Conservation (phyloP, 2,888 invertebrate genomes). For the Synergus japonicus region DNA sequence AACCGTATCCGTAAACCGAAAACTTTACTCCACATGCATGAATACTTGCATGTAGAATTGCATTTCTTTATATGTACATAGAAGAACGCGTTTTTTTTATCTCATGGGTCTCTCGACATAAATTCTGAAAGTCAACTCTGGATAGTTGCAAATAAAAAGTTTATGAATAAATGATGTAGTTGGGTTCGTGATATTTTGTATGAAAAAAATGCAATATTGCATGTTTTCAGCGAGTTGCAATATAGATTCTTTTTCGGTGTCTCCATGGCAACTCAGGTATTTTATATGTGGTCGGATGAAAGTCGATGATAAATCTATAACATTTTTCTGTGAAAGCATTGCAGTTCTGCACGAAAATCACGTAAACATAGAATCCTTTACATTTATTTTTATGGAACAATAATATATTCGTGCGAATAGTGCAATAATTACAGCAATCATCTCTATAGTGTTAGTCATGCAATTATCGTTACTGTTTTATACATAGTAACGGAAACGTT, state of each 20-base stretch:
- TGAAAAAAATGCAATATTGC: not conserved
- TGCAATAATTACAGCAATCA: not conserved
- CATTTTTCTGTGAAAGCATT: too few species aligned
- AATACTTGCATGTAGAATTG: not conserved
- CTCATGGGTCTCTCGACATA: too few species aligned
- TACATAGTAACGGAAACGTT: conserved; percentile 12
- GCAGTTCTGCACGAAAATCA: too few species aligned
- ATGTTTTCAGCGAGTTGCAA: not conserved
- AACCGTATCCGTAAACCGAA: not conserved
- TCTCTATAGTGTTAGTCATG: conserved; percentile 1
- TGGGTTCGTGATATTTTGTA: not conserved
- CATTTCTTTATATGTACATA: not conserved
- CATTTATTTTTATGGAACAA: not conserved
- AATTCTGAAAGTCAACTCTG: not conserved
- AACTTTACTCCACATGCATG: not conserved
- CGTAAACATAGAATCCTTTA: too few species aligned
- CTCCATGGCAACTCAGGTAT: not conserved
- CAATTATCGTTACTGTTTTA: not conserved
- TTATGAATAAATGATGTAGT: not conserved
- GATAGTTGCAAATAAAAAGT: too few species aligned
- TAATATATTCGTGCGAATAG: not conserved
- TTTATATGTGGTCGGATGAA: not conserved
- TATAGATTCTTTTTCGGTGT: not conserved
- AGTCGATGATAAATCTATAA: not conserved
- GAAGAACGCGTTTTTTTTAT: too few species aligned